Evolutionary conservation across 2,113 vertebrate species (phyloP).

Genomic region (Pungitius pungitius): DNA sequence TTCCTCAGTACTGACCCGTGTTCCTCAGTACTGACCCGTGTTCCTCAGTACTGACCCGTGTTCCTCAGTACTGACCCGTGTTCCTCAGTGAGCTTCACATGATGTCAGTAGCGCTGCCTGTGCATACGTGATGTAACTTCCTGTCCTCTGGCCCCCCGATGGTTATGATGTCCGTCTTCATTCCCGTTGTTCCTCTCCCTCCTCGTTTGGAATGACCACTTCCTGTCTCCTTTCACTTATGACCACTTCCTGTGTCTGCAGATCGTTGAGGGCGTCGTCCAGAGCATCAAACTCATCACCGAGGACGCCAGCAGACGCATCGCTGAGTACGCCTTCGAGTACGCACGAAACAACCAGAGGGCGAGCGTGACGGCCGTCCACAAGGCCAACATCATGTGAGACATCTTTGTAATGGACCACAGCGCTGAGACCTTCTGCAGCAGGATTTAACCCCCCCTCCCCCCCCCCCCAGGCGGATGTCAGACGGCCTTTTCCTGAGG

Average conservation of each 20-base stretch:
- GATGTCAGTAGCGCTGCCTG: background rate
- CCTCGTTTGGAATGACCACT: background rate
- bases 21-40: too few species aligned
- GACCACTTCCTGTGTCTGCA: constrained; percentile 42
- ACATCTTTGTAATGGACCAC: too few species aligned
- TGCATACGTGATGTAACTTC: background rate
- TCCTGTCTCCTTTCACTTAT: background rate
- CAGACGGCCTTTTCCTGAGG: constrained; percentile 93
- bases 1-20: too few species aligned
- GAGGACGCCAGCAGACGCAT: constrained; percentile 92
- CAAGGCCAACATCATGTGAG: constrained; percentile 97
- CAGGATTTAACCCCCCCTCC: constrained; percentile 1
- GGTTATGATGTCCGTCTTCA: background rate
- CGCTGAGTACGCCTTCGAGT: constrained; percentile 95
- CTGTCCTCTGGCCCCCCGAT: background rate
- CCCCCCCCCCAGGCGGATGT: constrained; percentile 88
- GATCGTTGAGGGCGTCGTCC: constrained; percentile 97
- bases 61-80: too few species aligned
- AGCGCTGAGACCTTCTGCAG: background rate
- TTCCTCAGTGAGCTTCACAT: too few species aligned
- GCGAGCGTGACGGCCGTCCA: constrained; percentile 92
- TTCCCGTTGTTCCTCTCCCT: background rate
- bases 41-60: too few species aligned
- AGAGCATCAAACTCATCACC: constrained; percentile 97
- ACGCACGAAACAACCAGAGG: constrained; percentile 91